A percentile compares a stretch with the other conserved stretches of the same genome.
Conservation (phyloP, 1,140 invertebrate genomes). For the Temnothorax longispinosus region DNA sequence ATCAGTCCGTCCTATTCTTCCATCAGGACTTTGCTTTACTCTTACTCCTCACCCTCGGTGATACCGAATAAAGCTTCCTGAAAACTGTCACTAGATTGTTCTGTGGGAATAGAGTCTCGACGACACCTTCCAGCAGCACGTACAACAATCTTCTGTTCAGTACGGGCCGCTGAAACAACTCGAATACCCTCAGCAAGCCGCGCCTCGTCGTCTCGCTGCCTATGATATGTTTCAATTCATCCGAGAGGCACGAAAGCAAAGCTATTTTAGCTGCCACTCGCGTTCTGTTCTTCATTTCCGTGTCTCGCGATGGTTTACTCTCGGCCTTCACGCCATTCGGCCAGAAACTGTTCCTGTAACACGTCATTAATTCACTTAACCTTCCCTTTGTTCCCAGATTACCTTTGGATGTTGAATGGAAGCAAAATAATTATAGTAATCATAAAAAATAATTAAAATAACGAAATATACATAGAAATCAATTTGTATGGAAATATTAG, state of each 20-base stretch:
- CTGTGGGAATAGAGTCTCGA: conserved; percentile 92
- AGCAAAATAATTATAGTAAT: not conserved
- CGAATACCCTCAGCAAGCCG: conserved; percentile 95
- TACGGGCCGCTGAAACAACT: conserved; percentile 94
- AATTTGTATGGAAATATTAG: not conserved
- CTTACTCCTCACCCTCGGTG: conserved; percentile 82
- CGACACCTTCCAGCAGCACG: conserved; percentile 94
- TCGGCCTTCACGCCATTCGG: conserved; percentile 90
- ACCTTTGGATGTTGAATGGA: not conserved
- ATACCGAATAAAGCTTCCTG: conserved; percentile 89
- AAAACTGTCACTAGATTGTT: conserved; percentile 89
- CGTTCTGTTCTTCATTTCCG: conserved; percentile 92
- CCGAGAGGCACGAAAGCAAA: conserved; percentile 90
- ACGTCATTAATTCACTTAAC: conserved; percentile 36
- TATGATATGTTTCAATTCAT: conserved; percentile 96
- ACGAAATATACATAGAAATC: not conserved
- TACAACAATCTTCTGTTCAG: conserved; percentile 95
- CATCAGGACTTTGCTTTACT: conserved; percentile 78
- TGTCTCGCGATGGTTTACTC: conserved; percentile 88
- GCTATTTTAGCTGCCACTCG: conserved; percentile 94
- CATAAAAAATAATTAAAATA: not conserved
- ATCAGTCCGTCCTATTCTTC: conserved; percentile 8
- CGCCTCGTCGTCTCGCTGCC: conserved; percentile 95
- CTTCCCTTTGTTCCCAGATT: not conserved
- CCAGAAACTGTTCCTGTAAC: conserved; percentile 91